Evolutionary conservation across 2,113 vertebrate species (phyloP), one percentile per base, ranked within the genome.

Genomic region (Serinus canaria): DNA sequence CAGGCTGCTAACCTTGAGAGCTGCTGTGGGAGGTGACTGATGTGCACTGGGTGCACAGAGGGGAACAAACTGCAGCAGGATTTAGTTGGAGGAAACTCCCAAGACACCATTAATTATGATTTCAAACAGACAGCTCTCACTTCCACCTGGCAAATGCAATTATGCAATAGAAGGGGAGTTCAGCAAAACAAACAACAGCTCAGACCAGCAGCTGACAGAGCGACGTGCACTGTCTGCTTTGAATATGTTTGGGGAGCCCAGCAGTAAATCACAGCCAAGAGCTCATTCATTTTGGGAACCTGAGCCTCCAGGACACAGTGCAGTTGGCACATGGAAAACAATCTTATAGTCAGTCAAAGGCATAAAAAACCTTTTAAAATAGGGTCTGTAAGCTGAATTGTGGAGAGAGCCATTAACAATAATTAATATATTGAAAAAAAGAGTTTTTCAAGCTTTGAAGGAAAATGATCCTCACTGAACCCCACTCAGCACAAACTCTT

Each of bases 101-200:
- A 55, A 70, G 68, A 74, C 11, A 15, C 50, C 28, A 78, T 93
- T 90, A 95, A 78, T 85, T 77, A 39, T 50, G 20, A 90, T 93
- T 94, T 94, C 64, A 92, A 30, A 73, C 62, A 77, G 82, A 69
- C 85, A 94, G 72, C 64, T 83, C 64, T 94, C 68, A 50, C 73
- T 87, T 87, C 63, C 79, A 93, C 82, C 79, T 86, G 64, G 75
- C 63, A 95, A 95, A 83, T 41, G 72, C 72, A 93, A 82, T 89
- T 85, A 87, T 67, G 79, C 72, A 69, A 77, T 15, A 44, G 67
- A 92, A 83, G 53, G 0, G 2, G 39, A 80, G 72, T 80, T 88
- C 59, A 76, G 74, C 67, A 95, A 91, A 94, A 90, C 37, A 85
- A 94, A 93, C 75, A 94, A 50, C 72, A 86, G 68, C 47, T 92